Evolutionary conservation across 2,113 vertebrate genomes (phyloP), one percentile per base, ranked within the genome.

Genomic region (Himantopus leucocephalus): DNA sequence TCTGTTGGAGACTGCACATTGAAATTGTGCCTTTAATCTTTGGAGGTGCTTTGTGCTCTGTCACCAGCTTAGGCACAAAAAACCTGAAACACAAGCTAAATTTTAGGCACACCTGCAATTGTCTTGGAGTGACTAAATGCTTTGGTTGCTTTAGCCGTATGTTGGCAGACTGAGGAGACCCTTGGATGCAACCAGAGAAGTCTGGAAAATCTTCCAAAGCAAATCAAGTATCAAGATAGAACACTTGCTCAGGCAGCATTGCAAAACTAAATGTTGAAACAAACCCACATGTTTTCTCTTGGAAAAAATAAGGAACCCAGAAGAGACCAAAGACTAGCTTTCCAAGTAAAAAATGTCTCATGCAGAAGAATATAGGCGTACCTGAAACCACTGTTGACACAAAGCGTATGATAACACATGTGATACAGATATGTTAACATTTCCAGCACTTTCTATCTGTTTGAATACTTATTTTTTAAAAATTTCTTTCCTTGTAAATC

Each of bases 321-420:
- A 73, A 50, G 52, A 68, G 24, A 67, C 10, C 9, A 29, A 52
- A 55, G 41, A n/a, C 7, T 30, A 41, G 12, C 29, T 86, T 92
- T 96, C 23, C 34, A 64, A 21, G 12, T 55, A 80, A 55, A 37
- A 84, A 39, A 17, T 14, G 3, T 52, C 52, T 50, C 0, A 0
- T 24, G 53, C 19, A 45, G 64, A 82, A 30, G 52, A 37, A 55
- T 2, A 22, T 0, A 67, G 34, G 26, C 1, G 0, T 84, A 37
- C 12, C 56, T 67, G 56, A 84, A 86, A 86, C 23, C 6, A 9
- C 17, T 71, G 47, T 26, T 58, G 77, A 63, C 2, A 0, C 58
- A 1, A 82, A 78, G 18, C 12, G 2, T 68, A 79, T 0, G 0
- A 18, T 71, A 77, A 78, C 3, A 3, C 1, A 14, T 48, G 32